Percentiles rank a stretch among this genome's conserved stretches.
phyloP scores from a whole-genome alignment of 2,797 vertebrate species.

The Fringilla coelebs region DNA sequence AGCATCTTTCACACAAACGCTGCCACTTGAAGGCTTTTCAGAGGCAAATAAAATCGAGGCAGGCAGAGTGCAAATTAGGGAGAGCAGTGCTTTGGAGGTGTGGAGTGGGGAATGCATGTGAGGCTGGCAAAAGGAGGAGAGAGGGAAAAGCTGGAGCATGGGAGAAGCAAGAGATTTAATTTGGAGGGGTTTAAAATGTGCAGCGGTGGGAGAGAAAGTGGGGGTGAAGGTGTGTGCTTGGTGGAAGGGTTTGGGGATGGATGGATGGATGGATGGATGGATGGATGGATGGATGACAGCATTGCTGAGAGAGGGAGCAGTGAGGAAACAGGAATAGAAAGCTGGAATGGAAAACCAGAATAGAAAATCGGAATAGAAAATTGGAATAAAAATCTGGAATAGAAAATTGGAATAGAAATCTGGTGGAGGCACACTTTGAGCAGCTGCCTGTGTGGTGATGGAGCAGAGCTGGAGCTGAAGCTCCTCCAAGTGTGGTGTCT shows the following conservation, averaged over 20 bases:
- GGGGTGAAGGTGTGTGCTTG: neutral
- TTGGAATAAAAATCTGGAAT: neutral
- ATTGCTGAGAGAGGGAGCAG: neutral
- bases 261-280: neutral
- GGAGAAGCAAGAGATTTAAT: neutral
- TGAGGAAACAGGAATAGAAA: neutral
- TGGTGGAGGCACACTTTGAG: neutral
- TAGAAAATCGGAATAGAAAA: neutral
- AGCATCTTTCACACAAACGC: neutral
- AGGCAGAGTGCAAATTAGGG: neutral
- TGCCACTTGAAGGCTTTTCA: neutral
- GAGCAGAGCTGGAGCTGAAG: neutral
- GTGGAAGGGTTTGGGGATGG: neutral
- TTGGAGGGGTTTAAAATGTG: neutral
- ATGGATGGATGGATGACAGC: neutral
- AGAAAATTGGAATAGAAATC: neutral
- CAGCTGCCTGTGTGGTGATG: neutral
- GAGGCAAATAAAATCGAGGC: neutral
- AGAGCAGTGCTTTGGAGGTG: neutral
- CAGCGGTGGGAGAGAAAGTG: neutral
- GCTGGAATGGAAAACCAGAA: neutral
- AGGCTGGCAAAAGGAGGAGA: neutral
- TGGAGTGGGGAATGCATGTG: neutral
- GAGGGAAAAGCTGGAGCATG: neutral
- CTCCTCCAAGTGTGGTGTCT: neutral